phyloP scores from a whole-genome alignment of 2,113 vertebrate genomes.

The Chaenocephalus aceratus region DNA sequence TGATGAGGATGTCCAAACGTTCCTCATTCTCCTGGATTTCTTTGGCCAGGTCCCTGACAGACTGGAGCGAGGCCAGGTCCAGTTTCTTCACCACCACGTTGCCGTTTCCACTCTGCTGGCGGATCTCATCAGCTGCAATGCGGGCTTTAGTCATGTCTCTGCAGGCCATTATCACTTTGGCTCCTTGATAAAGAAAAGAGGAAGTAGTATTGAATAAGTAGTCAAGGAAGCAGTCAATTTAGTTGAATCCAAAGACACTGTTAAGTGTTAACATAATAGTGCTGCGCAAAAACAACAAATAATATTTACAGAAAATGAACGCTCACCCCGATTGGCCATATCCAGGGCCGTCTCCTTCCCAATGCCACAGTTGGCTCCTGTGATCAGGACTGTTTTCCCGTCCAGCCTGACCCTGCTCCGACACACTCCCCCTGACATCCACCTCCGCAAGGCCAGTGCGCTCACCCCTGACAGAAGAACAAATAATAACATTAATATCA shows the following conservation, averaged over 20 bases:
- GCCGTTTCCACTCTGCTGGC: slow-evolving; percentile 74
- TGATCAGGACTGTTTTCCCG: slow-evolving; percentile 83
- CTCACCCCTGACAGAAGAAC: slow-evolving; percentile 51
- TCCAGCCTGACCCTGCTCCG: slow-evolving; percentile 75
- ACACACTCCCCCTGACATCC: slow-evolving; percentile 74
- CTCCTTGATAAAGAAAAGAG: slow-evolving; percentile 62
- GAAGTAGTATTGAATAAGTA: not conserved
- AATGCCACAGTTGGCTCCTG: slow-evolving; percentile 84
- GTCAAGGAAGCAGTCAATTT: not conserved
- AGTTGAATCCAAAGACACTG: not conserved
- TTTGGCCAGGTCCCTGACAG: slow-evolving; percentile 75
- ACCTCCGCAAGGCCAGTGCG: slow-evolving; percentile 70
- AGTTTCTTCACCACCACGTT: slow-evolving; percentile 78
- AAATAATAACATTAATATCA: not conserved
- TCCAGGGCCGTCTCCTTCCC: slow-evolving; percentile 83
- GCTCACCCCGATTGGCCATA: slow-evolving; percentile 78
- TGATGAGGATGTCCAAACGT: slow-evolving; percentile 80
- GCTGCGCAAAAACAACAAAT: not conserved
- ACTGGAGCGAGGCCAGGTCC: slow-evolving; percentile 78
- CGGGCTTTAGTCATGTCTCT: slow-evolving; percentile 75
- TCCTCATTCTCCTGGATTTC: slow-evolving; percentile 68
- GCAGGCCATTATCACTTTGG: slow-evolving; percentile 83
- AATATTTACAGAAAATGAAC: not conserved
- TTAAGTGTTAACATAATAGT: not conserved
- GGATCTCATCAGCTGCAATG: slow-evolving; percentile 78